Percentiles rank a stretch among this genome's conserved stretches.
Evolutionary conservation across 1,140 invertebrate species (phyloP).

Genomic region (Penaeus japonicus): DNA sequence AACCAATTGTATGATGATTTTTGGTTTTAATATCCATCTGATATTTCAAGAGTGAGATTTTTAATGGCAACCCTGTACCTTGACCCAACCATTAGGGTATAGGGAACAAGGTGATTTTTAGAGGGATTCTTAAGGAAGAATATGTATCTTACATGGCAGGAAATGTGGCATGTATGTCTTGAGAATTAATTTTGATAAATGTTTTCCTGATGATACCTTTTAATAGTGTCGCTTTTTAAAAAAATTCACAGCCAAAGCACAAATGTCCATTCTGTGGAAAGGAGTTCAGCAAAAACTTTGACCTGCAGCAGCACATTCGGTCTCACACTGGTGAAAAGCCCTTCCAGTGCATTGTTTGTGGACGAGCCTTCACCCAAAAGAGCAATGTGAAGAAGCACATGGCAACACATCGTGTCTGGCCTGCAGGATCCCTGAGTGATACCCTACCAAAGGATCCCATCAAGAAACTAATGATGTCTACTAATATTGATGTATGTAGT

Average conservation of each 20-base stretch:
- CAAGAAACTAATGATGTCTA: constrained; percentile 19
- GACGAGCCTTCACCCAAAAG: constrained; percentile 68
- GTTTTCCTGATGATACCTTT: background rate
- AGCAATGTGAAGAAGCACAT: constrained; percentile 70
- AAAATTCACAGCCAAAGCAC: constrained; percentile 33
- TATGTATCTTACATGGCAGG: no score
- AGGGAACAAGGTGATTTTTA: no score
- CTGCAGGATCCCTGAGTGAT: constrained; percentile 62
- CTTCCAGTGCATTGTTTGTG: constrained; percentile 69
- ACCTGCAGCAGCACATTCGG: constrained; percentile 75
- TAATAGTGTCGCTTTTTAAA: background rate
- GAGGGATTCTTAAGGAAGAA: no score
- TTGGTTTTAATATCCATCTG: no score
- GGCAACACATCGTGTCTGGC: constrained; percentile 68
- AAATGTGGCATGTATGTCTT: background rate
- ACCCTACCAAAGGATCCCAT: constrained; percentile 64
- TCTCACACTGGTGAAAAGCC: constrained; percentile 73
- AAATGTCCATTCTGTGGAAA: constrained; percentile 60
- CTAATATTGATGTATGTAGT: constrained; percentile 12
- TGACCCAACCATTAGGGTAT: no score
- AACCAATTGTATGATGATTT: no score
- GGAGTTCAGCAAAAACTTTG: constrained; percentile 71
- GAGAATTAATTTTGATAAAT: background rate
- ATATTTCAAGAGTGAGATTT: no score
- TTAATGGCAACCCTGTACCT: no score